A percentile compares a stretch with the other conserved stretches of the same genome.
phyloP scores from a whole-genome alignment of 2,888 invertebrate species.

The Teleiodes luculella region DNA sequence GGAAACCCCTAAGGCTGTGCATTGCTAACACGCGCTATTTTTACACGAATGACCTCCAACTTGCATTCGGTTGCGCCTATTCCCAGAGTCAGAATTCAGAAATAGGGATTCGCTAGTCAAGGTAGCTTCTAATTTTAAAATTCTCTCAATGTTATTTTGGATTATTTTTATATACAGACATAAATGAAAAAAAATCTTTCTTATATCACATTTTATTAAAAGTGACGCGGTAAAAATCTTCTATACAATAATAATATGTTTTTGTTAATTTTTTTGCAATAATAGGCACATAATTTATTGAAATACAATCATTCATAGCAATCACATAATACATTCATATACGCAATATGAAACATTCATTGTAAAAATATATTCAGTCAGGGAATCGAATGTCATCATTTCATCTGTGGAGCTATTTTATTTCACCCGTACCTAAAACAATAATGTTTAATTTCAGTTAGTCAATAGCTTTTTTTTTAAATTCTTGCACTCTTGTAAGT shows the following conservation, averaged over 20 bases:
- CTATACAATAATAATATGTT: conserved; percentile 31
- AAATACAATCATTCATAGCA: conserved; percentile 10
- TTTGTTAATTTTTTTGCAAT: conserved; percentile 9
- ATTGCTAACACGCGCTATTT: too few relatives aligned
- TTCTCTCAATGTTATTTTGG: too few relatives aligned
- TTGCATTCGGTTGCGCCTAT: too few relatives aligned
- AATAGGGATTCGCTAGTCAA: too few relatives aligned
- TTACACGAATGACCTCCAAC: too few relatives aligned
- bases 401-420: neutral
- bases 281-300: conserved; percentile 29
- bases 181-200: neutral
- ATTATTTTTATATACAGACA: too few relatives aligned
- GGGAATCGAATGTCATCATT: neutral
- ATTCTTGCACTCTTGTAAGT: too few relatives aligned
- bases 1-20: too few relatives aligned
- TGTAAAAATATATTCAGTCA: neutral
- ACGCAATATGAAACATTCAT: conserved; percentile 45
- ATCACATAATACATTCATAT: conserved; percentile 42
- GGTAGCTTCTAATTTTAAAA: too few relatives aligned
- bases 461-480: too few relatives aligned
- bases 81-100: too few relatives aligned
- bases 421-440: neutral
- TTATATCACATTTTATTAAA: conserved; percentile 28
- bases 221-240: conserved; percentile 28
- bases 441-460: neutral